phyloP scores from a whole-genome alignment of 2,113 vertebrate genomes.

The Vanacampus margaritifer region DNA sequence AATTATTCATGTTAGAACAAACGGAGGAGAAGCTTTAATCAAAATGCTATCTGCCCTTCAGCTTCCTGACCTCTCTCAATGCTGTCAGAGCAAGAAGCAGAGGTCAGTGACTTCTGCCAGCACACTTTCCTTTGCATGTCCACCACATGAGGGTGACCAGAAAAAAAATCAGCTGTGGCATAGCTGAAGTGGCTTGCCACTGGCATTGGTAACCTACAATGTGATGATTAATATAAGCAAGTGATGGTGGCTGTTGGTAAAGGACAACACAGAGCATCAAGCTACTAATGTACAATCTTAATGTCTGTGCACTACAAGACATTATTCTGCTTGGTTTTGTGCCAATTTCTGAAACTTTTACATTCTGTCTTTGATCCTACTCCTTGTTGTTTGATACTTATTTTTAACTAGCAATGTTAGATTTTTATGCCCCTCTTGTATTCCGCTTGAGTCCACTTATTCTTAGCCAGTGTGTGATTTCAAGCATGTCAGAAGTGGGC shows the following conservation, averaged over 20 bases:
- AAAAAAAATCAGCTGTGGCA: constrained; percentile 40
- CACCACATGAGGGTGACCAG: constrained; percentile 36
- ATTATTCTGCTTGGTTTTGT: no score
- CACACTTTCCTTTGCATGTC: constrained; percentile 43
- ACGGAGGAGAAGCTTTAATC: constrained; percentile 44
- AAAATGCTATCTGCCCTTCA: constrained; percentile 46
- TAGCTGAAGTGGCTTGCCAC: constrained; percentile 31
- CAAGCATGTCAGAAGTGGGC: no score
- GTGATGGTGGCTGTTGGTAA: constrained; percentile 19
- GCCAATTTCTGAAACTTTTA: no score
- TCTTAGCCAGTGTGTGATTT: no score
- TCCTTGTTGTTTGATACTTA: no score
- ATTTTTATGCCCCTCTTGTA: no score
- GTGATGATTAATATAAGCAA: constrained; percentile 51
- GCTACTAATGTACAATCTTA: no score
- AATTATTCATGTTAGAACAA: constrained; percentile 60
- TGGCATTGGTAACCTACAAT: constrained; percentile 40
- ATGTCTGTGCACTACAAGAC: no score
- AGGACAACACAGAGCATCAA: constrained; percentile 17
- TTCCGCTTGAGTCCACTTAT: no score
- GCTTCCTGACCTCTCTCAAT: constrained; percentile 40
- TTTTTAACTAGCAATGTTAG: no score
- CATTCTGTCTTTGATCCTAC: no score
- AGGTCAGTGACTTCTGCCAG: constrained; percentile 54
- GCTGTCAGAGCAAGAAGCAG: constrained; percentile 47